These are phyloP conservation scores for Dicrostonyx torquatus DNA, from an alignment of 2,797 vertebrate genomes.

Conservation along the genomic window DNA sequence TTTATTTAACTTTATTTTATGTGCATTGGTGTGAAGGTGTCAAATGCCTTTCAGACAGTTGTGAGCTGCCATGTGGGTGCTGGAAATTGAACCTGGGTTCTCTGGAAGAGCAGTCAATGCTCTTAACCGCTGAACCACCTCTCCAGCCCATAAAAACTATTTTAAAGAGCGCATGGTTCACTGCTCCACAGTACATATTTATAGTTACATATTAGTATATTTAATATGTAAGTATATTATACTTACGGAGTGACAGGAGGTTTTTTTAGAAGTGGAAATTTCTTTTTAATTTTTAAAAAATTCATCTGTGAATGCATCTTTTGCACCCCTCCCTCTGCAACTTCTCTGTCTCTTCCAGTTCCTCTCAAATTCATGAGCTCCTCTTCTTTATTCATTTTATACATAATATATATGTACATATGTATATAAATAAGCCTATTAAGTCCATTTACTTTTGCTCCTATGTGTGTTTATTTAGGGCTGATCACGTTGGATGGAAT, in stretches of 20 bases:
- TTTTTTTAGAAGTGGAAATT: not conserved
- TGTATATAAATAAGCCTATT: not conserved
- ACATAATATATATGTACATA: not conserved
- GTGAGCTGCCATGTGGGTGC: too few relatives aligned
- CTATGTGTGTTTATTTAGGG: not conserved
- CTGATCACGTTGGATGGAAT: not conserved
- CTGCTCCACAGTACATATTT: not conserved
- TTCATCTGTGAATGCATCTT: not conserved
- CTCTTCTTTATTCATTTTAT: not conserved
- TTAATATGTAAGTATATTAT: not conserved
- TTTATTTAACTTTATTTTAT: too few relatives aligned
- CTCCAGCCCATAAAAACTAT: not conserved
- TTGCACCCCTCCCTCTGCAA: not conserved
- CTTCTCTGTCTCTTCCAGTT: not conserved
- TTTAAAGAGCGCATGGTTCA: not conserved
- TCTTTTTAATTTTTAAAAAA: not conserved
- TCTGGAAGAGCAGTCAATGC: too few relatives aligned
- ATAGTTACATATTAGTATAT: not conserved
- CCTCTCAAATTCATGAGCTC: not conserved
- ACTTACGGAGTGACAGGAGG: not conserved
- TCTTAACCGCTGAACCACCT: too few relatives aligned
- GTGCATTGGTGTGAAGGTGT: too few relatives aligned
- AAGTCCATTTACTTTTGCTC: not conserved
- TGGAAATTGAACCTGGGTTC: too few relatives aligned
- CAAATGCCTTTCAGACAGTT: too few relatives aligned